Evolutionary conservation across 2,113 vertebrate species (phyloP), one percentile per base, ranked within the genome.

Genomic region (Pyrgilauda ruficollis): DNA sequence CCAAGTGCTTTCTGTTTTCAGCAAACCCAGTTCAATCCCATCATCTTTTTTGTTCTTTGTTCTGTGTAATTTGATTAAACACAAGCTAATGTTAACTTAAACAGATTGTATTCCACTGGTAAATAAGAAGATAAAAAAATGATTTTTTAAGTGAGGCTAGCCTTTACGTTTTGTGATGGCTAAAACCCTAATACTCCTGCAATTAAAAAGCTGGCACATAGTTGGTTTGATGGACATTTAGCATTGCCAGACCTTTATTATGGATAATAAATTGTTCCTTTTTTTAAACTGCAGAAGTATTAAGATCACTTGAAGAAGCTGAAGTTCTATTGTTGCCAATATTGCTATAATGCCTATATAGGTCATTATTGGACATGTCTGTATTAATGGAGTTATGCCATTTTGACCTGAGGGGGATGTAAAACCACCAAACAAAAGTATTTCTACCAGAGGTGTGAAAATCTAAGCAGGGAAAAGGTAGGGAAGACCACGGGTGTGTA

Each of bases 61-160:
- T 83, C 67, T 78, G 30, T 37, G 9, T 62, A 91, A 96, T 73
- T 90, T 78, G 79, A 79, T 92, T 89, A 94, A 97, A 88, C 11
- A 37, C 23, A 75, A 72, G 24, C 37, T 77, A 78, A 91, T 76
- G 43, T n/a, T 87, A 93, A 53, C 61, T 90, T 86, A 69, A 69
- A 91, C 17, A 61, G 59, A 94, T 83, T 85, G 68, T 84, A 72
- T 64, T 94, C 74, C 49, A 81, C 22, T 52, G 26, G 63, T 43
- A 94, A 91, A 72, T 62, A 87, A 69, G 19, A 84, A 43, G 50
- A 85, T 58, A 92, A 92, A 76, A 76, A 76, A 77, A 5, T 30
- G 24, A 83, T 82, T 83, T 82, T 95, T 87, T 21, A 77, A 49
- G 56, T 62, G 72, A 80, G 43, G 8, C 6, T 61, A 87, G 12